phyloP scores from a whole-genome alignment of 2,797 vertebrate species.

The Echeneis naucrates region DNA sequence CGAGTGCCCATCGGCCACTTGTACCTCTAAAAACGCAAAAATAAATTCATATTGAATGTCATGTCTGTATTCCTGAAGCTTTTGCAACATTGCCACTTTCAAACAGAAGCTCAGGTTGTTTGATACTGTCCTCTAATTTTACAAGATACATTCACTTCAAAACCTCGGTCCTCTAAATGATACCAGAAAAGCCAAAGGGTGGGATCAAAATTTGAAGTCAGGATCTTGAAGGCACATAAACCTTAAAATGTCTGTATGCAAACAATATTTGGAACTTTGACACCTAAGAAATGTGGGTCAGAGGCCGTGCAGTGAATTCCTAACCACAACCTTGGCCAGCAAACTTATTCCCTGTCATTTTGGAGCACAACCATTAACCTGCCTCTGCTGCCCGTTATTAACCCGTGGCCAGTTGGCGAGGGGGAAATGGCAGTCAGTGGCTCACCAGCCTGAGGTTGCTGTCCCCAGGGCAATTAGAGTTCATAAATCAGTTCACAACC shows the following conservation, averaged over 20 bases:
- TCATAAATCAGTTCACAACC: constrained; percentile 68
- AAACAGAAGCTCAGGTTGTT: background rate
- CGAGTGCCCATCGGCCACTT: constrained; percentile 25
- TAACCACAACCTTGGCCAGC: constrained; percentile 14
- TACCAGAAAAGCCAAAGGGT: background rate
- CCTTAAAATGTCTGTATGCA: background rate
- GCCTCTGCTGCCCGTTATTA: constrained; percentile 34
- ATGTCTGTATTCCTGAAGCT: constrained; percentile 2
- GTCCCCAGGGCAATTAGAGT: constrained; percentile 71
- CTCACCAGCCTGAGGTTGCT: constrained; percentile 47
- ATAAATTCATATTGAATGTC: background rate
- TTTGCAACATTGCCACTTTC: background rate
- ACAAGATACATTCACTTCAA: background rate
- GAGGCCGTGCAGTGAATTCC: constrained; percentile 4
- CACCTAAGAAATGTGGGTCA: constrained; percentile 5
- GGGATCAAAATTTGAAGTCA: background rate
- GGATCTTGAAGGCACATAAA: background rate
- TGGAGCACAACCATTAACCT: constrained; percentile 1
- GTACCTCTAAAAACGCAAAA: constrained; percentile 11
- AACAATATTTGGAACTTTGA: background rate
- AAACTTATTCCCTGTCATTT: constrained; percentile 24
- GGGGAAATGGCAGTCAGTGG: constrained; percentile 28
- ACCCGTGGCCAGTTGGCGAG: constrained; percentile 27
- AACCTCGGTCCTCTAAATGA: background rate
- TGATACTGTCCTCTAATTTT: background rate